Evolutionary conservation across 2,888 invertebrate genomes (phyloP).

Genomic region (Esperia sulphurella): DNA sequence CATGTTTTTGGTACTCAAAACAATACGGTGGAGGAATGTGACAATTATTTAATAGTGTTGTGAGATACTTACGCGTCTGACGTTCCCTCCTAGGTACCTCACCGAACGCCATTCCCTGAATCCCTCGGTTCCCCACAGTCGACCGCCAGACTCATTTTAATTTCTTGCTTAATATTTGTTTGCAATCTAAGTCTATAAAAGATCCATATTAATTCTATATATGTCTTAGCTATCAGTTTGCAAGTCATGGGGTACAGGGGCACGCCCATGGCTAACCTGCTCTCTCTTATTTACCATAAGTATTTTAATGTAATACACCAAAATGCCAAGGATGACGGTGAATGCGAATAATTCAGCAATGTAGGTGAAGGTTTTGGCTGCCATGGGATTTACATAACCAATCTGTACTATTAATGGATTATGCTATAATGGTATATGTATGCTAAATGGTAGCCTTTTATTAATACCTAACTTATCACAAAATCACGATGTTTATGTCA

Average conservation of each 20-base stretch:
- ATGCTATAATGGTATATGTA: not conserved
- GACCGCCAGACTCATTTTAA: too few species aligned
- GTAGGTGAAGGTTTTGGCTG: slow-evolving; percentile 5
- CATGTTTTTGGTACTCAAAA: too few species aligned
- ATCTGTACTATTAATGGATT: not conserved
- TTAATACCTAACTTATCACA: not conserved
- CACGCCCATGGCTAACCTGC: slow-evolving; percentile 22
- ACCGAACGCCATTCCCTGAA: too few species aligned
- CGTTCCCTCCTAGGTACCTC: too few species aligned
- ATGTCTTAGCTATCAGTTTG: slow-evolving; percentile 28
- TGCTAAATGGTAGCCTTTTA: not conserved
- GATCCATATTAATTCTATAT: slow-evolving; percentile 12
- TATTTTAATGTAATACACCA: slow-evolving; percentile 4
- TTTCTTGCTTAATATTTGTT: too few species aligned
- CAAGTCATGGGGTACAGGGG: slow-evolving; percentile 19
- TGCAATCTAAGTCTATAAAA: too few species aligned
- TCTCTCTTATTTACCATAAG: slow-evolving; percentile 7
- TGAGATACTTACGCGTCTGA: too few species aligned
- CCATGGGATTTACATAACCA: slow-evolving; percentile 7
- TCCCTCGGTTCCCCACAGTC: too few species aligned
- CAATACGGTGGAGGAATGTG: too few species aligned
- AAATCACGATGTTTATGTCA: slow-evolving; percentile 5
- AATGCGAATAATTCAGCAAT: slow-evolving; percentile 3
- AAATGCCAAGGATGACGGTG: slow-evolving; percentile 12
- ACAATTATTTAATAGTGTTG: too few species aligned